Evolutionary conservation across 2,888 invertebrate species (phyloP), one percentile per base, ranked within the genome.

Genomic region (Drosophila eohydei): DNA sequence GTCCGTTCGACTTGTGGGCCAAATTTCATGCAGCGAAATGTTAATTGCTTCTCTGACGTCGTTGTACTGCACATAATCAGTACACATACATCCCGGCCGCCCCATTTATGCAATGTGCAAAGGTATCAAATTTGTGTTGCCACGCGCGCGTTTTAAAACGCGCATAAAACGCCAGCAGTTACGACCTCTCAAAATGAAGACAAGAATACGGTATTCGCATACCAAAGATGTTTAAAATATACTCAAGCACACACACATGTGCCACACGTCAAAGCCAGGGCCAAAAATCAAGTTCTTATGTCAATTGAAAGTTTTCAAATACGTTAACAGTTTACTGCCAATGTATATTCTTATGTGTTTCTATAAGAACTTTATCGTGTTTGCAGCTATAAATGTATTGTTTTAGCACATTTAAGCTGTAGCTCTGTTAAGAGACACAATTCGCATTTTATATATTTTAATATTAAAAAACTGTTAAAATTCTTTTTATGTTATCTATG

Each of bases 1-100:
- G 41, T 41, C 50, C 28, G 51, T 56, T 16, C 12, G 60, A 52
- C 54, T 73, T 62, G 34, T 68, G 64, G 64, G 71, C 73, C 72
- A 80, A 83, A 80, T 83, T 74, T 83, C 72, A 68, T 60, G 74
- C 83, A 85, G 78, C 81, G 78, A 82, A 78, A 80, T 76, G 85
- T 85, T 89, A 87, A 87, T 87, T 88, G 88, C 86, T 87, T 88
- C 7, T 79, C 54, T 61, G 46, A 34, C 50, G 38, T 48, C 50
- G 59, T 28, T 58, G 55, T 61, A 60, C 30, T 65, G 58, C 72
- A 67, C 67, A 75, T 79, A 71, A 77, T 78, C 77, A 66, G 32
- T 44, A 1, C 34, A 7, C 44, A n/a, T 28, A 9, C 61, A 21
- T 38, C 44, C 30, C 34, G 7, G 60, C 38, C 50, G 43, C 43